Conservation (phyloP, 2,113 vertebrate genomes). For the Osmerus mordax region DNA sequence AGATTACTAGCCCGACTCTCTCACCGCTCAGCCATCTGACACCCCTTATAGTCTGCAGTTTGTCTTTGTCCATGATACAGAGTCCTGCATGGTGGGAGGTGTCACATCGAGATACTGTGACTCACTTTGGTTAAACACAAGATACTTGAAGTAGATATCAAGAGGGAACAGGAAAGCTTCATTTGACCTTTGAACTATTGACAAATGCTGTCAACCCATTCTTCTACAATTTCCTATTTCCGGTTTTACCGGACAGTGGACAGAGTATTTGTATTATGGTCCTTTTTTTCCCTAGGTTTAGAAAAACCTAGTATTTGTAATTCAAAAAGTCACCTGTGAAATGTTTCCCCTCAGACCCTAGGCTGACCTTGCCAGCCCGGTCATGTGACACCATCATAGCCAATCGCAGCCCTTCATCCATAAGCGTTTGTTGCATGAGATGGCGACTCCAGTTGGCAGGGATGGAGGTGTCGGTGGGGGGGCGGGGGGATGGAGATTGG, state of each 20-base stretch:
- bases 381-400: conserved; percentile 93
- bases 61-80: conserved; percentile 43
- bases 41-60: conserved; percentile 65
- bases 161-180: conserved; percentile 44
- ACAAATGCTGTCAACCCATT: no score
- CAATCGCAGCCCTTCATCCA: conserved; percentile 95
- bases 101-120: conserved; percentile 59
- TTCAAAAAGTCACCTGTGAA: conserved; percentile 76
- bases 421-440: conserved; percentile 93
- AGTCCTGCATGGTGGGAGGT: conserved; percentile 59
- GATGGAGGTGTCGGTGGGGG: conserved; percentile 76
- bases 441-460: conserved; percentile 88
- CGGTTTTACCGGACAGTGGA: no score
- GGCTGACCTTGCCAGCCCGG: conserved; percentile 79
- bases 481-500: conserved; percentile 75
- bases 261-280: no score
- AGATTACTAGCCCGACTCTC: no score
- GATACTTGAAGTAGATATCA: conserved; percentile 57
- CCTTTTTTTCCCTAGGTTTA: neutral
- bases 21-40: no score
- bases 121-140: conserved; percentile 59
- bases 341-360: conserved; percentile 80
- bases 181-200: conserved; percentile 34
- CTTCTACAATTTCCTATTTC: no score
- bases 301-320: neutral